phyloP scores from a whole-genome alignment of 2,888 invertebrate genomes.

The Euzetes globulus region DNA sequence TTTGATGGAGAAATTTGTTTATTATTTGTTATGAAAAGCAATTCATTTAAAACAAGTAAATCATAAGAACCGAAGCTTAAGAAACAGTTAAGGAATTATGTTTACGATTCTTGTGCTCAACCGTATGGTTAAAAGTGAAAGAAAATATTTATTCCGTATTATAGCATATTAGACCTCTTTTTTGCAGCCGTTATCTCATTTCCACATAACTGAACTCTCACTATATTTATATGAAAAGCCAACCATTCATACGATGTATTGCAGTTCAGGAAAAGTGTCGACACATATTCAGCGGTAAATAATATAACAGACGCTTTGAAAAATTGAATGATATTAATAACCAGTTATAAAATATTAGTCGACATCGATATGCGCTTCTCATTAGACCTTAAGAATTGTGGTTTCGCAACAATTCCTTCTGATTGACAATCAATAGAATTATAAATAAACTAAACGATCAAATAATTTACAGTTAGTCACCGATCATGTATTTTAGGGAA shows the following conservation, averaged over 20 bases:
- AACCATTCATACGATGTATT: not conserved
- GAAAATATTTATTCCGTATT: slow-evolving; percentile 8
- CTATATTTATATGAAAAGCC: not conserved
- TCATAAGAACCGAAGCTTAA: not conserved
- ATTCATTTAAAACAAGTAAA: not conserved
- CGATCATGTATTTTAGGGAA: no score
- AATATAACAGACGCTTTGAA: not conserved
- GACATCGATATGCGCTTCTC: no score
- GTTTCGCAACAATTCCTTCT: no score
- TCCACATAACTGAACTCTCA: slow-evolving; percentile 21
- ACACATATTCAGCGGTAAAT: slow-evolving; percentile 6
- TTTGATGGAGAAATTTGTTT: not conserved
- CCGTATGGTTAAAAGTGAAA: not conserved
- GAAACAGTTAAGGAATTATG: not conserved
- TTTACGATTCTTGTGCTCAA: not conserved
- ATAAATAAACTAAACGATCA: no score
- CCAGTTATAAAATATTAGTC: no score
- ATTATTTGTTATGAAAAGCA: not conserved
- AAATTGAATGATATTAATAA: slow-evolving; percentile 3
- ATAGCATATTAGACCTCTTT: slow-evolving; percentile 8
- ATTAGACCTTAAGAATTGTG: no score
- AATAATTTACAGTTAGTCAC: no score
- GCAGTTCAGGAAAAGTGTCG: not conserved
- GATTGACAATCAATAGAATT: no score
- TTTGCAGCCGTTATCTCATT: slow-evolving; percentile 19